Conservation (phyloP, 2,888 invertebrate genomes). For the Nomada flava region DNA sequence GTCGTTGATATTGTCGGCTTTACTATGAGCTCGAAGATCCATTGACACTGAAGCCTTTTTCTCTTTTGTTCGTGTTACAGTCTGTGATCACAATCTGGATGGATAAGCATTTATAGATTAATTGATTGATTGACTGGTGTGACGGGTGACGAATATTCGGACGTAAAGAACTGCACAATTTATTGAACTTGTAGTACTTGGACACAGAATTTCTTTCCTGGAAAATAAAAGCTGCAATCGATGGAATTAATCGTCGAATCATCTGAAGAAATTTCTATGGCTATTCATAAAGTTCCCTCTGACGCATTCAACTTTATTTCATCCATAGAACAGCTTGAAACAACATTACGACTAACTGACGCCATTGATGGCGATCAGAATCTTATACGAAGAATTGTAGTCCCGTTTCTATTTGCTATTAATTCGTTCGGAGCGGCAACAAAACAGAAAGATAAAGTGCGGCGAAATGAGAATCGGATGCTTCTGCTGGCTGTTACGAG, state of each 20-base stretch:
- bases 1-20: neutral
- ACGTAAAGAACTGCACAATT: conserved; percentile 9
- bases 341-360: conserved; percentile 1
- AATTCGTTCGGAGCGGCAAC: neutral
- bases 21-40: neutral
- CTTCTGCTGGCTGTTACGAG: conserved; percentile 3
- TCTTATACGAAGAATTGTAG: neutral
- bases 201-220: neutral
- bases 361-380: conserved; percentile 29
- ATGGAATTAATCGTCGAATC: too few species aligned
- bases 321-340: neutral
- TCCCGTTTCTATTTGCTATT: conserved; percentile 8
- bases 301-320: neutral
- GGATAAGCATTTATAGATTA: conserved; percentile 22
- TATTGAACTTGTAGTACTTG: conserved; percentile 3
- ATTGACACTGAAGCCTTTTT: neutral
- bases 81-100: conserved; percentile 34
- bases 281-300: neutral
- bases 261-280: neutral
- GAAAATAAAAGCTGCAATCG: too few species aligned
- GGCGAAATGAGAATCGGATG: neutral
- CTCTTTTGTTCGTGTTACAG: conserved; percentile 5
- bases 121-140: conserved; percentile 14
- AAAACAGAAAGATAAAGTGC: conserved; percentile 1
- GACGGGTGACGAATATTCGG: conserved; percentile 4